Base-by-base conservation (phyloP, 2,888 invertebrate species). In the Drosophila koepferae region DNA sequence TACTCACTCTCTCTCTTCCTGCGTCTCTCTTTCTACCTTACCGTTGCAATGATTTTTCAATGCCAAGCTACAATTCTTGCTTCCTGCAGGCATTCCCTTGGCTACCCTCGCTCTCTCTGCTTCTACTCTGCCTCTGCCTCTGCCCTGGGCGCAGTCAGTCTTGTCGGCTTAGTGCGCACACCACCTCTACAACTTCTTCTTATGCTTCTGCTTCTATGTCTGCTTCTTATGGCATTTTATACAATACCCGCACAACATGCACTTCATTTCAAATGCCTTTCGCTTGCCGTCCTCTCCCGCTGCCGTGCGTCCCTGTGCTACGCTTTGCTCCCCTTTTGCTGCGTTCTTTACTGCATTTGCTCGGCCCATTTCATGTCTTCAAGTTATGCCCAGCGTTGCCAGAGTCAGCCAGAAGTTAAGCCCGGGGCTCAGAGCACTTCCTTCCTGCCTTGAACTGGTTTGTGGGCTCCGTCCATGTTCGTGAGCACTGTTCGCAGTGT, bases 211-310 rank as follows among this genome's bases (percentile, higher is more conserved):
- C 12, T 31, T 6, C 67, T 16, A 14, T 51, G 14, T 12, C 28
- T 48, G 38, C 59, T 48, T 46, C 49, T 40, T 49, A 46, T 49
- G 60, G 48, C 60, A 60, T 48, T 60, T 40, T 49, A 41, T 18
- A 77, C 84, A 79, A 86, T 75, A 60, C 71, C 63, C 44, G 60
- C 61, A 73, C 61, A 74, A 71, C 89, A 86, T 87, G 87, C 87
- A 84, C 85, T 86, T 89, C 85, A 86, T 86, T 89, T 73, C 69
- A 66, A 86, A 89, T 89, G 89, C 68, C 72, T 82, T 78, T 77
- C 74, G 74, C 69, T 73, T 58, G 53, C 43, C n/a, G 18, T 10
- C 43, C 14, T 23, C n/a, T 56, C 10, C 46, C 60, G 9, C 38
- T 28, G 28, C 18, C 34, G 51, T 34, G 48, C 48, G 48, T 9